Evolutionary conservation across 2,888 invertebrate species (phyloP), one percentile per base, ranked within the genome.

Genomic region (Cerastis rubricosa): DNA sequence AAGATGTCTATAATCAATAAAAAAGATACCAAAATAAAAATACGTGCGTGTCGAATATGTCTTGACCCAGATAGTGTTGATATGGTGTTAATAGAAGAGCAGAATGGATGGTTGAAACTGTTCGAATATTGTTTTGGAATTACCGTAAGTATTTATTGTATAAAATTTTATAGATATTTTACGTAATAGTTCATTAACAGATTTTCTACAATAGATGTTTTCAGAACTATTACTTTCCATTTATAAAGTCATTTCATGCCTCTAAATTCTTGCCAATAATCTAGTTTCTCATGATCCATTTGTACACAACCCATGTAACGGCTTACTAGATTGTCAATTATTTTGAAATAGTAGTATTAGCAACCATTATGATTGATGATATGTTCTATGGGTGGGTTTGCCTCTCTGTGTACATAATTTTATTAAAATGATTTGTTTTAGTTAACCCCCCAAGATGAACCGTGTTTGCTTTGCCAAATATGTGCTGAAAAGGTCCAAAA

Each of bases 61-160:
- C 87, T 93, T 45, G 76, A 86, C 74, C 81, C 88, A 19, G 86
- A 89, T 47, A 76, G 61, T 74, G 73, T 73, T 57, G 81, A 87
- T 72, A 83, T 77, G 68, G 81, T 90, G 25, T 59, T 78, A 74
- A 49, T 89, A 86, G 66, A 77, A 17, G 69, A 74, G 22, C 59
- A 76, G 14, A 86, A 89, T 82, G 83, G 84, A 68, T 90, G 89
- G 88, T 85, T 90, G 7, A 71, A 86, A 65, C 80, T 90, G 43
- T 92, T 89, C 71, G 83, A 91, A 67, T 93, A 85, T 85, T 94
- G 94, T 86, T 85, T 92, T 71, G 92, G 91, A 71, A n/a, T 93
- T 51, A 73, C 81, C 67, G 94, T 94, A 88, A 91, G 92, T 88
- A 65, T 68, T 45, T 40, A 47, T 12, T 14, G 14, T 65, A 54